Evolutionary conservation across 92 coral and sea anemone genomes (phyloP), one percentile per base, ranked within the genome.

Genomic region (Umimayanthus chanpuru): DNA sequence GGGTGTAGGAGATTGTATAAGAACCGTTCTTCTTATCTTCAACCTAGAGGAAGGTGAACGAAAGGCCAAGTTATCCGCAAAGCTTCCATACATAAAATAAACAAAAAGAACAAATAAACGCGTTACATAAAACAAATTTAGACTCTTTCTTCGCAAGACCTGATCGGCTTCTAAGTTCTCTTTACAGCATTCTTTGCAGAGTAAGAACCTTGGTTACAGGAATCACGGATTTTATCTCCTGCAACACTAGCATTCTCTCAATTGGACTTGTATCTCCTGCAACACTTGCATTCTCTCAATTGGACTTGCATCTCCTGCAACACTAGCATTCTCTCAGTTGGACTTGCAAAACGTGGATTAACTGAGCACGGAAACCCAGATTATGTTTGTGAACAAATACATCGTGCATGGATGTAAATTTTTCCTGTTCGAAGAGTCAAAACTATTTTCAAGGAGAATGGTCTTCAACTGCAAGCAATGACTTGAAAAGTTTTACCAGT

Each of bases 1-100:
- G 99, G 32, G 97, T 92, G 94, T 95, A 97, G 20, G 97, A 92
- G n/a, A 97, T 94, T 26, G 96, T 92, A 65, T 97, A 97, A 38
- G 96, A 92, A 28, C 99, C 99, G 73, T 95, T 96, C 74, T 93
- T 93, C 89, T 95, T 93, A 77, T 97, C 99, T 47, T 96, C 96
- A 56, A 97, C 98, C 99, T 97, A 86, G 20, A 76, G 77, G 76
- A 82, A 85, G 80, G 76, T 55, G 32, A 76, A 75, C 41, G 73
- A 61, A 85, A 85, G 77, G 50, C 79, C 55, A 89, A 56, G 76
- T 83, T 83, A 83, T 83, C 87, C 87, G 87, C 87, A 83, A 83
- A 83, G 66, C 87, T 41, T 56, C 47, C 58, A 86, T 29, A 68
- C 73, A 70, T 80, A 77, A 67, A 71, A 41, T 67, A 78, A 80